These are phyloP conservation scores for Autographa pulchrina DNA, from an alignment of 2,888 invertebrate species.

Conservation along the genomic window DNA sequence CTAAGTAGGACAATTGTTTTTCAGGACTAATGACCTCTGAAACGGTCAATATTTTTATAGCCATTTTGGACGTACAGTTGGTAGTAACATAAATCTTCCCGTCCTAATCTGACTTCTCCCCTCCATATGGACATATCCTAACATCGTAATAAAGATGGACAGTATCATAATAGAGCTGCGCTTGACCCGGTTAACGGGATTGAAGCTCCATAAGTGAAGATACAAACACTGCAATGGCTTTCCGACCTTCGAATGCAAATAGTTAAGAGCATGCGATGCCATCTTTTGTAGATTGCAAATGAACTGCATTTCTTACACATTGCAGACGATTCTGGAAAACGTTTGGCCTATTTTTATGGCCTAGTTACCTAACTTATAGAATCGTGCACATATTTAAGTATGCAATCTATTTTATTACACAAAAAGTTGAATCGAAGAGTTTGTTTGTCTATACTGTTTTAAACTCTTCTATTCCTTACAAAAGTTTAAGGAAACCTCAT, in stretches of 20 bases:
- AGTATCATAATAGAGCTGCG: constrained; percentile 52
- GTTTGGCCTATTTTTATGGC: constrained; percentile 8
- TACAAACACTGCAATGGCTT: constrained; percentile 53
- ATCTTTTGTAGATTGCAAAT: constrained; percentile 23
- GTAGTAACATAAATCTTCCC: background rate
- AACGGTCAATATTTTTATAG: background rate
- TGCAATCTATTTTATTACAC: background rate
- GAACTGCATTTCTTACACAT: constrained; percentile 7
- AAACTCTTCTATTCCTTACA: too few species aligned
- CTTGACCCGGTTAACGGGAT: constrained; percentile 71
- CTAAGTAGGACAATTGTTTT: constrained; percentile 4
- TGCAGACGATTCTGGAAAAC: constrained; percentile 12
- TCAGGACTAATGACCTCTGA: background rate
- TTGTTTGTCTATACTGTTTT: too few species aligned
- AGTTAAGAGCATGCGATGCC: constrained; percentile 17
- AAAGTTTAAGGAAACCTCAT: too few species aligned
- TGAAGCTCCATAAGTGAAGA: constrained; percentile 69
- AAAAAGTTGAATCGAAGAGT: too few species aligned
- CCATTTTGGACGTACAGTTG: background rate
- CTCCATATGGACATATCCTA: constrained; percentile 33
- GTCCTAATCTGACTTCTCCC: background rate
- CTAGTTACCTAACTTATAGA: background rate
- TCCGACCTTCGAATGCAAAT: constrained; percentile 63
- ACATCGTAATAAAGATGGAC: constrained; percentile 29
- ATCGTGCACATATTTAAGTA: background rate